phyloP scores from a whole-genome alignment of 2,888 invertebrate genomes.

The Zonitis immaculata region DNA sequence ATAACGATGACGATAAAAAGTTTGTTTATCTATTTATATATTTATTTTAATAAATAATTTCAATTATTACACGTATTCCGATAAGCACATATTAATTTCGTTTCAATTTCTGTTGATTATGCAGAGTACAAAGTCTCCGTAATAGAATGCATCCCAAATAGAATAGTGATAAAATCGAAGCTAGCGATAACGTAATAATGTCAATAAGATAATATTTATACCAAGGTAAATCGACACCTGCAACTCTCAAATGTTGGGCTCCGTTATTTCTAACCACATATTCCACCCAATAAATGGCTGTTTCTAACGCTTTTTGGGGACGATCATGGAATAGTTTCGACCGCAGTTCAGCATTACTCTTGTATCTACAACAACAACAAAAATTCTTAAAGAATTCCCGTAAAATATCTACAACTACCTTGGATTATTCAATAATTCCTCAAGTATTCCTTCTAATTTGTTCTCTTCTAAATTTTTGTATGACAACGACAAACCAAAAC shows the following conservation, averaged over 20 bases:
- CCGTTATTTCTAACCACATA: slow-evolving; percentile 30
- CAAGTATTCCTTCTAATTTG: background rate
- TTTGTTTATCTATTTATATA: too few species aligned
- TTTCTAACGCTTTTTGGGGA: slow-evolving; percentile 24
- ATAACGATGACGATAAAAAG: too few species aligned
- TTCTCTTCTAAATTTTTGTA: slow-evolving; percentile 7
- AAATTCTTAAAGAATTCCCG: background rate
- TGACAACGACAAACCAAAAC: slow-evolving; percentile 2
- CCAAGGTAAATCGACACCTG: slow-evolving; percentile 29
- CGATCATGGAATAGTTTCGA: slow-evolving; percentile 28
- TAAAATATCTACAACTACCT: slow-evolving; percentile 5
- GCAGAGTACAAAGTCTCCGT: background rate
- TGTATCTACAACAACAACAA: slow-evolving; percentile 19
- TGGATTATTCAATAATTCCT: slow-evolving; percentile 7
- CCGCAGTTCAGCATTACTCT: slow-evolving; percentile 19
- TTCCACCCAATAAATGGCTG: slow-evolving; percentile 30
- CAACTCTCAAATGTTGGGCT: slow-evolving; percentile 31
- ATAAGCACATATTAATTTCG: too few species aligned
- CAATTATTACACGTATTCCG: too few species aligned
- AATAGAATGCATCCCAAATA: too few species aligned
- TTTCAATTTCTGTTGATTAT: background rate
- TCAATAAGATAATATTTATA: slow-evolving; percentile 25
- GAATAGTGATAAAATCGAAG: background rate
- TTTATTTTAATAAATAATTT: too few species aligned
- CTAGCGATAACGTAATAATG: background rate